A percentile compares a stretch with the other conserved stretches of the same genome.
Evolutionary conservation across 2,888 invertebrate genomes (phyloP).

Genomic region (Baccha elongata): DNA sequence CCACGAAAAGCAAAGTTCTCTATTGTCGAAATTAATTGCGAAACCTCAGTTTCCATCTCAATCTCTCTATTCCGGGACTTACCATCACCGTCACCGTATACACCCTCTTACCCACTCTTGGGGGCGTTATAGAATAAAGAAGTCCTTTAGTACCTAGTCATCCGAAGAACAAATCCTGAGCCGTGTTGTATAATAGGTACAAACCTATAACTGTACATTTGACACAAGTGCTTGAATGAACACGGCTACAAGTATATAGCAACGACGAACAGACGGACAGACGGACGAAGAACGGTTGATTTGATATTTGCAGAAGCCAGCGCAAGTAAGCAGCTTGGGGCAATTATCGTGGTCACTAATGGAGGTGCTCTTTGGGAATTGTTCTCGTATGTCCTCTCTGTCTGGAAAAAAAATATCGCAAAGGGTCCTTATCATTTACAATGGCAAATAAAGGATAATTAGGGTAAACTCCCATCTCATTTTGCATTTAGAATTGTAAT

Average conservation of each 20-base stretch:
- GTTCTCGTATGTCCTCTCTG: constrained; percentile 66
- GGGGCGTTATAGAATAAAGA: constrained; percentile 35
- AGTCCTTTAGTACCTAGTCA: constrained; percentile 58
- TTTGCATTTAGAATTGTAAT: constrained; percentile 67
- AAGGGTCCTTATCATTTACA: constrained; percentile 74
- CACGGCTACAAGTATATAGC: constrained; percentile 5
- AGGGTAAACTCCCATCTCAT: constrained; percentile 72
- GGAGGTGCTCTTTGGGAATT: constrained; percentile 75
- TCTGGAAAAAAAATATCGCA: constrained; percentile 65
- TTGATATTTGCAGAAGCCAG: constrained; percentile 74
- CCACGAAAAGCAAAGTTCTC: constrained; percentile 59
- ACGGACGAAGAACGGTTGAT: constrained; percentile 65
- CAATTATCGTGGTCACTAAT: constrained; percentile 76
- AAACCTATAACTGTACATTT: constrained; percentile 32
- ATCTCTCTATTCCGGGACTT: constrained; percentile 50
- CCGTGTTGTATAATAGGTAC: constrained; percentile 6
- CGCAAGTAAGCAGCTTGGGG: constrained; percentile 74
- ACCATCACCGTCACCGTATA: not conserved
- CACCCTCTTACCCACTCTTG: not conserved
- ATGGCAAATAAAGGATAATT: constrained; percentile 76
- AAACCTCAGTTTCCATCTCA: constrained; percentile 74
- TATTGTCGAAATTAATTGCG: constrained; percentile 75
- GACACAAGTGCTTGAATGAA: constrained; percentile 56
- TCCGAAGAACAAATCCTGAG: constrained; percentile 32
- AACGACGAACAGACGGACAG: not conserved